phyloP scores from a whole-genome alignment of 2,888 invertebrate species.

The Chrysina gloriosa region DNA sequence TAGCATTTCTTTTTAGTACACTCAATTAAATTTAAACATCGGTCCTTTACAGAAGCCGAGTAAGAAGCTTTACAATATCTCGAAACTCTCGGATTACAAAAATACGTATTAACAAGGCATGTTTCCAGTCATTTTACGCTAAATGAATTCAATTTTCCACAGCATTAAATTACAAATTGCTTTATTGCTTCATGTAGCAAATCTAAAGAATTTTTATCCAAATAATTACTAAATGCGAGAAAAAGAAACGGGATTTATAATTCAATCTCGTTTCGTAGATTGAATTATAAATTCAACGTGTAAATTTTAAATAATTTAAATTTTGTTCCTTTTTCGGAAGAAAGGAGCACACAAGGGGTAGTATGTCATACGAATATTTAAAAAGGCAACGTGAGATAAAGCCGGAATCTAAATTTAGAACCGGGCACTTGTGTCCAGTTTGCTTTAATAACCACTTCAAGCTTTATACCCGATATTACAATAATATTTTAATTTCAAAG shows the following conservation, averaged over 20 bases:
- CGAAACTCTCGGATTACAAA: no score
- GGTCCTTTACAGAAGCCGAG: no score
- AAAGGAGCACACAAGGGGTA: neutral
- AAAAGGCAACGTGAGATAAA: neutral
- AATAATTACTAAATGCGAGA: no score
- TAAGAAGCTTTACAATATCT: no score
- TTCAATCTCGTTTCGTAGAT: no score
- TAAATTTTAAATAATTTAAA: neutral
- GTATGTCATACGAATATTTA: neutral
- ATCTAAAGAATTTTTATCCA: no score
- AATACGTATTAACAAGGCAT: no score
- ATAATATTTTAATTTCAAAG: neutral
- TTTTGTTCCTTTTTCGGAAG: neutral
- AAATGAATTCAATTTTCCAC: neutral
- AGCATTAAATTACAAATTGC: neutral
- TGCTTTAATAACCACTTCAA: neutral
- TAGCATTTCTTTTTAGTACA: no score
- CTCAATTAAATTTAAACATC: no score
- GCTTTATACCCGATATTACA: neutral
- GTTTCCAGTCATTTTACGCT: neutral
- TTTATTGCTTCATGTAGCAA: no score
- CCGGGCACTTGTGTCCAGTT: neutral
- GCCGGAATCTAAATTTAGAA: neutral
- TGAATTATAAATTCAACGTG: no score
- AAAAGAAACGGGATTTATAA: no score